A percentile compares a stretch with the other conserved stretches of the same genome.
Evolutionary conservation across 2,797 vertebrate species (phyloP).

Genomic region (Rousettus madagascariensis): DNA sequence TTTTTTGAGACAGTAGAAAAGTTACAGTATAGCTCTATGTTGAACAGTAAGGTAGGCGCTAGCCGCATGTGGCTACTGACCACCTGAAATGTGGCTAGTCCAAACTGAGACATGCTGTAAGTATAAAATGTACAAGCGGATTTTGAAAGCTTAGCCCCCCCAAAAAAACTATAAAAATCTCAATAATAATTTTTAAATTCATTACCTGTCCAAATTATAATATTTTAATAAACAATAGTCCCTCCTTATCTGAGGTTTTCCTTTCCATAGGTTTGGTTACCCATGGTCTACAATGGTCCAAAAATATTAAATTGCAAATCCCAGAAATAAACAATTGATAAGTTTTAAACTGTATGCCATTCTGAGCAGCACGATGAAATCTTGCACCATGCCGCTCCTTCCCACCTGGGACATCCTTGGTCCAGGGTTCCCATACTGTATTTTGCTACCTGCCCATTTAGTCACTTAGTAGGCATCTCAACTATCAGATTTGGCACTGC

Average conservation of each 20-base stretch:
- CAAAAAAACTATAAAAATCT: background rate
- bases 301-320: background rate
- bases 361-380: background rate
- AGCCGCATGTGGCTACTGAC: background rate
- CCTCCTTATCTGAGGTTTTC: background rate
- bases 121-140: background rate
- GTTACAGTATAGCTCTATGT: background rate
- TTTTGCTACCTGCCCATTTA: background rate
- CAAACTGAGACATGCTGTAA: background rate
- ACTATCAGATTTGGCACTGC: background rate
- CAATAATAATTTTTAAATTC: background rate
- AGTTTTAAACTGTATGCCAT: background rate
- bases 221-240: background rate
- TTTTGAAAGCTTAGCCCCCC: background rate
- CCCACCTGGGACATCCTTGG: background rate
- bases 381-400: rapidly evolving
- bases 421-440: background rate
- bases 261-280: background rate
- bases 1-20: background rate
- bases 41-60: background rate
- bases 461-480: background rate
- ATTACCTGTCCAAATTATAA: background rate
- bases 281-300: background rate
- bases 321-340: background rate
- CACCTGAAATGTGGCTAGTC: background rate